phyloP scores from a whole-genome alignment of 23 tunicate species.

The Halocynthia roretzi region DNA sequence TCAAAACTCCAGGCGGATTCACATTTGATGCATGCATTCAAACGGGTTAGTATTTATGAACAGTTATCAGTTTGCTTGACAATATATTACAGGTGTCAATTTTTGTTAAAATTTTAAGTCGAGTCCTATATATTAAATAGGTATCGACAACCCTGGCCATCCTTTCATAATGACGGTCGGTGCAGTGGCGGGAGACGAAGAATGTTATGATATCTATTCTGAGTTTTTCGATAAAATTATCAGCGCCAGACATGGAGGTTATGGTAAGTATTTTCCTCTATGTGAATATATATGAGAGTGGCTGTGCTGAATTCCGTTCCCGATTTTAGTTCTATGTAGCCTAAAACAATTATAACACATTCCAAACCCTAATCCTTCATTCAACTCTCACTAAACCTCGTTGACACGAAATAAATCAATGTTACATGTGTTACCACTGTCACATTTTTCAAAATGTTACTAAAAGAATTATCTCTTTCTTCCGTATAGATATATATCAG shows the following conservation, averaged over 20 bases:
- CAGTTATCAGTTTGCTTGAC: background rate
- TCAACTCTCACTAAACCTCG: no score
- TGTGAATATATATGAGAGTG: background rate
- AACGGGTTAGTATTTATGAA: slow-evolving; percentile 41
- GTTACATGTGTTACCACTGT: background rate
- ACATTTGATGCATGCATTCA: slow-evolving; percentile 85
- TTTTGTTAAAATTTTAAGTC: background rate
- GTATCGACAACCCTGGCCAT: slow-evolving; percentile 95
- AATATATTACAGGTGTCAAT: background rate
- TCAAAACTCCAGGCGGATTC: slow-evolving; percentile 57
- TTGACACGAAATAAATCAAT: background rate
- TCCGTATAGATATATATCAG: slow-evolving; percentile 30
- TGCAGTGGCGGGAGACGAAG: slow-evolving; percentile 97
- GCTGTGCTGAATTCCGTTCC: background rate
- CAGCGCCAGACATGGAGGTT: slow-evolving; percentile 91
- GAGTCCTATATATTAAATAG: slow-evolving; percentile 7
- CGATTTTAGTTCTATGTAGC: no score
- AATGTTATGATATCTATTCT: slow-evolving; percentile 78
- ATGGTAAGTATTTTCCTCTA: slow-evolving; percentile 40
- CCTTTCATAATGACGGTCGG: slow-evolving; percentile 98
- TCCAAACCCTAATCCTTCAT: no score
- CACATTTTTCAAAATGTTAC: background rate
- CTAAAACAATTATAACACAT: no score
- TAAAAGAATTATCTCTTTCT: background rate
- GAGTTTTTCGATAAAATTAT: slow-evolving; percentile 87